These are phyloP conservation scores for Manis pentadactyla DNA, from an alignment of 2,797 vertebrate species.

Conservation along the genomic window DNA sequence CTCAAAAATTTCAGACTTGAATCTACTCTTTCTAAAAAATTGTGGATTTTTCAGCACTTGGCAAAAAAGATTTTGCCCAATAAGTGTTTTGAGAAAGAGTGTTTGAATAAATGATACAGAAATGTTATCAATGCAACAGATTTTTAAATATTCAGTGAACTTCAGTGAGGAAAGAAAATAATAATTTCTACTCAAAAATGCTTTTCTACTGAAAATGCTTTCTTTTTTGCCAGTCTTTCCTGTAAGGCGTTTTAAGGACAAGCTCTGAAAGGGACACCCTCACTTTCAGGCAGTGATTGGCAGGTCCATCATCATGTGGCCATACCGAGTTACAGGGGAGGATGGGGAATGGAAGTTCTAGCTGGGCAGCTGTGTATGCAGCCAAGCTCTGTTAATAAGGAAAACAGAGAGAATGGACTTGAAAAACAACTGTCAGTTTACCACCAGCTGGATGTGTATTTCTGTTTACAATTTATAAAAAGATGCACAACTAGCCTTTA, in stretches of 20 bases:
- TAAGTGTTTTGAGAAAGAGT: slow-evolving; percentile 13
- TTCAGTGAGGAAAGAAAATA: background rate
- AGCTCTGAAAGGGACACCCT: background rate
- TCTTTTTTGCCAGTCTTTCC: background rate
- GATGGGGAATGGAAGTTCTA: background rate
- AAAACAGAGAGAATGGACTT: background rate
- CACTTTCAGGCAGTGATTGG: background rate
- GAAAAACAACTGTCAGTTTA: background rate
- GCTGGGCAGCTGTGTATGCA: background rate
- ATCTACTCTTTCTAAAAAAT: slow-evolving; percentile 1
- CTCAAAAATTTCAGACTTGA: slow-evolving; percentile 19
- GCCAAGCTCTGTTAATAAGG: background rate
- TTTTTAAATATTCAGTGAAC: background rate
- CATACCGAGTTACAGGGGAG: background rate
- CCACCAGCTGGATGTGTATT: background rate
- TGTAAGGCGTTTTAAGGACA: background rate
- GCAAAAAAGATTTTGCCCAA: background rate
- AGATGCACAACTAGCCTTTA: background rate
- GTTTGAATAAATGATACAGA: background rate
- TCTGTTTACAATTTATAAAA: background rate
- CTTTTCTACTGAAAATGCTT: background rate
- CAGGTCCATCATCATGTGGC: background rate
- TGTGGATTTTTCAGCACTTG: background rate
- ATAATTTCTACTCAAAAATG: background rate
- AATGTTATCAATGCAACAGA: background rate